Percentiles rank a stretch among this genome's conserved stretches.
Evolutionary conservation across 2,888 invertebrate genomes (phyloP).

Genomic region (Nipponacmea schrenckii): DNA sequence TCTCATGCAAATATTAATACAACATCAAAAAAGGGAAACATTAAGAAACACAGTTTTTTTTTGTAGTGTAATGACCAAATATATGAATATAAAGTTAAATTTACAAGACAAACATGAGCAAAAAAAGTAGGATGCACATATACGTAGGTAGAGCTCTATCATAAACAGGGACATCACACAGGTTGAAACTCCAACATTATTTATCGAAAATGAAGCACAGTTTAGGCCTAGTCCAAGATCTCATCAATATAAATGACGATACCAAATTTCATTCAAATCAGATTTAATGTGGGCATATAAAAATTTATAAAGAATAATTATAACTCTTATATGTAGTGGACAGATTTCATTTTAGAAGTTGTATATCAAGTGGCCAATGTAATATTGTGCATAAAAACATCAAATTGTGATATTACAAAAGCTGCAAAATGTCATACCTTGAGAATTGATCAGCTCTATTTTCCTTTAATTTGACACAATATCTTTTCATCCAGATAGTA

Average conservation of each 20-base stretch:
- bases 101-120: too few species aligned
- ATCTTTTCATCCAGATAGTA: slow-evolving; percentile 40
- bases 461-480: slow-evolving; percentile 40
- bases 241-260: too few species aligned
- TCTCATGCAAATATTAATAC: neutral
- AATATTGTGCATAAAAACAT: neutral
- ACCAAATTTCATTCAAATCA: too few species aligned
- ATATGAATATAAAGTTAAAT: too few species aligned
- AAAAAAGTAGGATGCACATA: neutral
- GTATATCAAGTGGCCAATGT: neutral
- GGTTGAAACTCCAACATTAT: too few species aligned
- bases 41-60: too few species aligned
- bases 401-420: neutral
- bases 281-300: too few species aligned
- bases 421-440: slow-evolving; percentile 37
- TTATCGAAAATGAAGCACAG: too few species aligned
- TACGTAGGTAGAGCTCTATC: too few species aligned
- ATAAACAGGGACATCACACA: too few species aligned
- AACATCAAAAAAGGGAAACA: slow-evolving; percentile 26
- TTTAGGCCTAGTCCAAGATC: too few species aligned
- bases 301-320: neutral
- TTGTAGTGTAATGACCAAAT: too few species aligned
- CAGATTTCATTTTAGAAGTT: neutral
- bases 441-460: slow-evolving; percentile 47
- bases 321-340: neutral